A percentile compares a stretch with the other conserved stretches of the same genome.
These are phyloP conservation scores for Halcyon leucocephala DNA, from an alignment of 2,797 vertebrate genomes.

Conservation along the genomic window DNA sequence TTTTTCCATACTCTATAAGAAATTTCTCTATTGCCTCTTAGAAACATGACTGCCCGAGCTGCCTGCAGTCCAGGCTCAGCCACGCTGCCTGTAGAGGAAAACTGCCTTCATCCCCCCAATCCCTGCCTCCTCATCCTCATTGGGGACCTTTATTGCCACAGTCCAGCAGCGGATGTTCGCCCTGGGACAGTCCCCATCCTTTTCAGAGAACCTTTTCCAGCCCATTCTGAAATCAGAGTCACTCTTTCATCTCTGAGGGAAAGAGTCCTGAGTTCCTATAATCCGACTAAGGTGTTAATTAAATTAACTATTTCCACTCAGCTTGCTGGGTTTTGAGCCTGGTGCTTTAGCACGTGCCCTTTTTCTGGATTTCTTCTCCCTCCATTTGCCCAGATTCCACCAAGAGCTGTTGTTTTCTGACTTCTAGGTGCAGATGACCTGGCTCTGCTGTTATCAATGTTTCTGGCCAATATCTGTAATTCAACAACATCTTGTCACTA, in stretches of 20 bases:
- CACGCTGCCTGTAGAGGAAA: neutral
- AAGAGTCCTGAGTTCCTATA: neutral
- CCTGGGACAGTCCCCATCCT: neutral
- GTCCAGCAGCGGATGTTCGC: neutral
- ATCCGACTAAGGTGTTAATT: neutral
- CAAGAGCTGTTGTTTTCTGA: neutral
- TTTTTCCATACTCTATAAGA: neutral
- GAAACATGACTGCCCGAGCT: fast-evolving
- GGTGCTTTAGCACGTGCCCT: neutral
- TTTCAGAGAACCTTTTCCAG: neutral
- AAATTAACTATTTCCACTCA: too few relatives aligned
- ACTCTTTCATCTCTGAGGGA: neutral
- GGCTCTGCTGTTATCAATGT: neutral
- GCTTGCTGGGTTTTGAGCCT: neutral
- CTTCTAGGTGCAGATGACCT: neutral
- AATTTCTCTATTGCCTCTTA: neutral
- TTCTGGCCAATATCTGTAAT: neutral
- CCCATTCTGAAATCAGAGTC: neutral
- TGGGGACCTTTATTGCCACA: neutral
- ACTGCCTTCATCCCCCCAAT: neutral
- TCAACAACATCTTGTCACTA: neutral
- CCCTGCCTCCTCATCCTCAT: neutral
- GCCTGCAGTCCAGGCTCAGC: neutral
- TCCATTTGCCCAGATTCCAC: neutral
- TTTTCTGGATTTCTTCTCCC: neutral